These are phyloP conservation scores for Pampus argenteus DNA, from an alignment of 2,797 vertebrate genomes.

Conservation along the genomic window DNA sequence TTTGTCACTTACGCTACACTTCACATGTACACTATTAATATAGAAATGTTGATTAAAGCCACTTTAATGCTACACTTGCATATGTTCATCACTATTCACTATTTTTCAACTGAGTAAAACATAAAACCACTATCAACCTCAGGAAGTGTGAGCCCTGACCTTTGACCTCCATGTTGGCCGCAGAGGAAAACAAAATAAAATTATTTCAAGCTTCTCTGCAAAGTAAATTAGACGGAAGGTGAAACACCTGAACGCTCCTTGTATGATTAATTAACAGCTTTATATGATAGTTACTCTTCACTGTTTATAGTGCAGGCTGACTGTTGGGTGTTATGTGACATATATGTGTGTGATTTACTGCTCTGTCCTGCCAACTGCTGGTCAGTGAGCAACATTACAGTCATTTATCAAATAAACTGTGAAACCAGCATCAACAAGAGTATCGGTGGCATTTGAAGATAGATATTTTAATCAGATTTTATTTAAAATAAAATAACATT, in stretches of 20 bases:
- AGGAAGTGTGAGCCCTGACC: neutral
- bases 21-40: too few species aligned
- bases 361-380: constrained; percentile 50
- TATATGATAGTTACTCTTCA: neutral
- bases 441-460: neutral
- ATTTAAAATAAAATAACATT: too few species aligned
- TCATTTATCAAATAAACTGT: neutral
- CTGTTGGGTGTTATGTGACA: neutral
- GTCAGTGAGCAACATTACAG: constrained; percentile 29
- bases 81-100: too few species aligned
- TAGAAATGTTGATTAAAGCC: too few species aligned
- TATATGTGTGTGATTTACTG: neutral
- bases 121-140: neutral
- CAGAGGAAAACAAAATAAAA: neutral
- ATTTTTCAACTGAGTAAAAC: neutral
- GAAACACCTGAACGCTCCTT: neutral
- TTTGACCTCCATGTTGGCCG: neutral
- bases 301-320: neutral
- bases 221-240: neutral
- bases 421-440: neutral
- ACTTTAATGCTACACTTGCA: too few species aligned
- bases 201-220: too few species aligned
- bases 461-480: neutral
- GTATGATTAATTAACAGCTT: neutral
- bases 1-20: too few species aligned